Base-by-base conservation (phyloP, 2,797 vertebrate species). In the Platyrinchus mystaceus region DNA sequence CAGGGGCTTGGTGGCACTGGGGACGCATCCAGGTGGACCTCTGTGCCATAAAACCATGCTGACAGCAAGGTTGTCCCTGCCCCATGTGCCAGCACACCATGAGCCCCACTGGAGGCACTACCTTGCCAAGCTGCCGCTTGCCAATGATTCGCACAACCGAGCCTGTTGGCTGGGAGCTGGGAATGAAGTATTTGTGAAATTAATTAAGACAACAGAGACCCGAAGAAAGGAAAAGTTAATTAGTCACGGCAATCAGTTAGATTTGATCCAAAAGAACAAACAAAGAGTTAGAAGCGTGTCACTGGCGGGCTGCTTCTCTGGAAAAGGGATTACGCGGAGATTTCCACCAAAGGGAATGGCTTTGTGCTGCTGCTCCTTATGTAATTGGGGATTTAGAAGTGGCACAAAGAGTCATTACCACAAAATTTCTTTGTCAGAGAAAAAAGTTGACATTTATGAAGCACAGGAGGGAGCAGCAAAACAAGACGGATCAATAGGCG, bases 151-250 rank as follows among this genome's bases (percentile, higher is more conserved):
- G 89, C 92, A 93, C 96, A 86, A 12, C 60, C 1, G 52, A 95
- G 96, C 87, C 88, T 79, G 94, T 70, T 94, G 89, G 89, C 96
- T 95, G 90, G 28, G 90, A 97, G 96, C 91, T 86, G 86, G 67
- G 95, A 97, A 93, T 7, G 80, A 90, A 96, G 94, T 80, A 95
- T 97, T 97, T 96, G 94, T 84, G 95, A 97, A 97, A 97, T 97
- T 97, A 97, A 97, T 97, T 97, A 97, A 97, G 97, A 97, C 97
- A 97, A 97, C 97, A 97, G 97, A 97, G 97, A 95, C 97, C 96
- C 27, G 73, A 92, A 97, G 97, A 97, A 97, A 97, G 94, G 94
- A 89, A 97, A 97, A 97, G 97, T 97, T 97, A 97, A 97, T 97
- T 97, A 97, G 97, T 97, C 96, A 96, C 93, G 80, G 97, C 97